These are phyloP conservation scores for Auanema freiburgensis DNA, from an alignment of 2,888 invertebrate species.

Conservation along the genomic window DNA sequence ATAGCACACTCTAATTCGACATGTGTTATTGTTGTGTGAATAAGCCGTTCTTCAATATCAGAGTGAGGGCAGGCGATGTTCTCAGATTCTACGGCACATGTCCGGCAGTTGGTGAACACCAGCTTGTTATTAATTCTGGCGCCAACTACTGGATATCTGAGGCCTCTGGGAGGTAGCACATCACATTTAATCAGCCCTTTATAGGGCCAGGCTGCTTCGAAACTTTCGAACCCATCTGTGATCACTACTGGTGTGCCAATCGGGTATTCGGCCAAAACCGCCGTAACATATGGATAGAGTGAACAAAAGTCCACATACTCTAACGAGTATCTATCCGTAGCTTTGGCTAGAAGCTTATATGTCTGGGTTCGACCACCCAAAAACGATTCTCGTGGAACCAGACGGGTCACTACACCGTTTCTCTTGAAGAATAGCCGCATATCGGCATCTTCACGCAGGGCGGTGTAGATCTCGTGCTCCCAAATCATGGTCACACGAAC, in stretches of 20 bases:
- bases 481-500: neutral
- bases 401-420: neutral
- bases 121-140: neutral
- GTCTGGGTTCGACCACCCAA: conserved; percentile 10
- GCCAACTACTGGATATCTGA: conserved; percentile 2
- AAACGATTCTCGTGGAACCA: conserved; percentile 7
- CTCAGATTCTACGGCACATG: neutral
- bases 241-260: conserved; percentile 1
- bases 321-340: too few species aligned
- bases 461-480: conserved; percentile 10
- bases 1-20: conserved; percentile 3
- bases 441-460: neutral
- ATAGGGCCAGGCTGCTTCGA: neutral
- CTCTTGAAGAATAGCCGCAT: conserved; percentile 5
- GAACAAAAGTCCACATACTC: conserved; percentile 1
- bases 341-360: neutral
- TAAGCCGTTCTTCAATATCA: neutral
- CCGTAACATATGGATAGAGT: conserved; percentile 7
- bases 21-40: neutral
- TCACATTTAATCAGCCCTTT: conserved; percentile 1
- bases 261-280: neutral
- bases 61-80: conserved; percentile 1
- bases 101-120: neutral
- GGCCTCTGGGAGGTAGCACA: conserved; percentile 1
- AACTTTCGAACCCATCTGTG: neutral